Conservation (phyloP, 2,888 invertebrate species). For the Megamerina dolium region DNA sequence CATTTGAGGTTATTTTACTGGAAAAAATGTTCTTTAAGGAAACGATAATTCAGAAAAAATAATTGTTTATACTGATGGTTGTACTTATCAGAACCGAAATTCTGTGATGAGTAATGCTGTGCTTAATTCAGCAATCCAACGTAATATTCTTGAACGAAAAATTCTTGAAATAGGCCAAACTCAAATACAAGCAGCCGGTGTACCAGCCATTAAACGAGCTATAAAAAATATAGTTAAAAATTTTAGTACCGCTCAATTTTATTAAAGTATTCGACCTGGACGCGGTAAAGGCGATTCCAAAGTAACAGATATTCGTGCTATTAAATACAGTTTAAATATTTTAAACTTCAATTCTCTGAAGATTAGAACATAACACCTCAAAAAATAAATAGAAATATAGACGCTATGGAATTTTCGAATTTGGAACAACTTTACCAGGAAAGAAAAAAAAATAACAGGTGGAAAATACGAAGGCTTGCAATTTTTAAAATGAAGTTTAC, state of each 20-base stretch:
- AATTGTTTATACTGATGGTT: conserved; percentile 12
- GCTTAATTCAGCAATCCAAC: conserved; percentile 11
- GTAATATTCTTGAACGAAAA: conserved; percentile 9
- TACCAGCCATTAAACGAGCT: conserved; percentile 12
- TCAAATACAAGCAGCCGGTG: conserved; percentile 13
- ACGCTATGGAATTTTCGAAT: neutral
- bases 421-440: neutral
- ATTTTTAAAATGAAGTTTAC: neutral
- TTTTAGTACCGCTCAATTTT: conserved; percentile 8
- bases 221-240: conserved; percentile 12
- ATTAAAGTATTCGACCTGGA: conserved; percentile 12
- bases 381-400: neutral
- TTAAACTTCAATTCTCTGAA: too few relatives aligned
- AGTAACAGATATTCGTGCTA: conserved; percentile 11
- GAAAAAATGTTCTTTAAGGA: conserved; percentile 3
- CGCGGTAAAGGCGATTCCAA: conserved; percentile 10
- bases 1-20: conserved; percentile 9
- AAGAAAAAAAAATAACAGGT: neutral
- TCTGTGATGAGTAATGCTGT: conserved; percentile 14
- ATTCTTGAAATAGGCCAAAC: conserved; percentile 11
- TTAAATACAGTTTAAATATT: conserved; percentile 8
- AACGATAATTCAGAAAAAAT: conserved; percentile 5
- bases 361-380: too few relatives aligned
- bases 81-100: conserved; percentile 13
- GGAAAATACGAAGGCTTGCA: conserved; percentile 1